Base-by-base conservation (phyloP, 2,113 vertebrate species). In the Pao palembangensis region DNA sequence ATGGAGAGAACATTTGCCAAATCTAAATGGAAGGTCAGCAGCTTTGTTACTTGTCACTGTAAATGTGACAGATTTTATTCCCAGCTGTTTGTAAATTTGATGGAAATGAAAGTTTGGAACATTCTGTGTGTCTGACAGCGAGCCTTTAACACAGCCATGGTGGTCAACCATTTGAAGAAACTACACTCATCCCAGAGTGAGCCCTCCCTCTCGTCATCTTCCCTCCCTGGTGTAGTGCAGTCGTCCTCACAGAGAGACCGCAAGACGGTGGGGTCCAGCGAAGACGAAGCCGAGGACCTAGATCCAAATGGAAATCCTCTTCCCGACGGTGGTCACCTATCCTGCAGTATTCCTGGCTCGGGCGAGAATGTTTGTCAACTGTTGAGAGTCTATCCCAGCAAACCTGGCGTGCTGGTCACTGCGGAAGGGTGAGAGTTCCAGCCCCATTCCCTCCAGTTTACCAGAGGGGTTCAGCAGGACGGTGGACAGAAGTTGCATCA, bases 1-100 rank as follows among this genome's bases (percentile, higher is more conserved):
- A 92, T 98, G 67, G 93, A 95, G 89, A 96, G 91, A 64, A 97
- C 93, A 86, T 98, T 96, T 80, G 92, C 93, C 84, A 95, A 91
- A 90, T 94, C 92, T 69, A 98, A 93, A 71, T 98, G 96, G 96
- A 93, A 89, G 92, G 96, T 98, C 75, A 89, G 92, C 69, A 15
- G 48, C 19, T 2, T 19, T 50, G 1, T n/a, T 21, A 28, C 25
- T 28, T 6, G 5, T 28, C 2, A 28, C 5, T 28, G 25, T 6
- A 28, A 28, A 28, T 5, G 25, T 28, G 25, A 7, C 25, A 23
- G 43, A 44, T 13, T 15, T 44, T 3, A 3, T 44, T 44, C 43
- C 16, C 43, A 4, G 25, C 6, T 28, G 25, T 28, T 28, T 28
- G 25, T 28, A 4, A 28, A 28, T 28, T 28, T 4, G 25, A 28